Percentiles rank a stretch among this genome's conserved stretches.
phyloP scores from a whole-genome alignment of 92 coral and sea anemone species.

The Phenganax subtilis region DNA sequence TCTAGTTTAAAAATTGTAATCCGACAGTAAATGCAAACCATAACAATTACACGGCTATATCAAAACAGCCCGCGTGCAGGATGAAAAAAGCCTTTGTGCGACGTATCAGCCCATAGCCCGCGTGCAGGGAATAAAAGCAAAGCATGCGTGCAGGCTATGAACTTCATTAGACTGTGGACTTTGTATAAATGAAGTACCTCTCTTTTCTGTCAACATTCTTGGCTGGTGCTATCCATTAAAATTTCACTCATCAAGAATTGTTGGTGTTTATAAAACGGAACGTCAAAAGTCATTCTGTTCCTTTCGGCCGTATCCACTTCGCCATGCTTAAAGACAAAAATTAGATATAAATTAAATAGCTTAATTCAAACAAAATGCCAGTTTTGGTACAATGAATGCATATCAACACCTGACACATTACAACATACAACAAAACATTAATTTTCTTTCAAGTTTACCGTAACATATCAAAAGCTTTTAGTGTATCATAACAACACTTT shows the following conservation, averaged over 20 bases:
- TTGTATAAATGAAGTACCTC: neutral
- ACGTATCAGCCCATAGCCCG: too few relatives aligned
- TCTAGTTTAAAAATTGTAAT: too few relatives aligned
- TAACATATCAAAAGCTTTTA: too few relatives aligned
- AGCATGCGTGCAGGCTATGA: neutral
- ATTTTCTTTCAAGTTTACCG: too few relatives aligned
- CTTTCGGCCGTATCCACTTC: neutral
- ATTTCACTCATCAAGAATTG: slow-evolving; percentile 31
- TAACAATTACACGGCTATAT: too few relatives aligned
- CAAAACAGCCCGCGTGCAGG: too few relatives aligned
- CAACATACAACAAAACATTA: neutral
- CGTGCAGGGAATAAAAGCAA: too few relatives aligned
- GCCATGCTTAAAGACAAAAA: neutral
- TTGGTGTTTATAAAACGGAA: slow-evolving; percentile 40
- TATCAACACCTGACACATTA: too few relatives aligned
- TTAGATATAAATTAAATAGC: neutral
- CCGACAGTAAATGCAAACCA: too few relatives aligned
- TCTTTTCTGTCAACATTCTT: slow-evolving; percentile 4
- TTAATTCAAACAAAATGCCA: neutral
- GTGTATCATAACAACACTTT: too few relatives aligned
- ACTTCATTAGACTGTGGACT: neutral
- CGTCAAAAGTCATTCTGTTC: neutral
- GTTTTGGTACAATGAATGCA: too few relatives aligned
- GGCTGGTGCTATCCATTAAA: neutral
- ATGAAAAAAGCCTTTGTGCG: too few relatives aligned